Conservation (phyloP, 2,888 invertebrate genomes). For the Drosophila limbata region DNA sequence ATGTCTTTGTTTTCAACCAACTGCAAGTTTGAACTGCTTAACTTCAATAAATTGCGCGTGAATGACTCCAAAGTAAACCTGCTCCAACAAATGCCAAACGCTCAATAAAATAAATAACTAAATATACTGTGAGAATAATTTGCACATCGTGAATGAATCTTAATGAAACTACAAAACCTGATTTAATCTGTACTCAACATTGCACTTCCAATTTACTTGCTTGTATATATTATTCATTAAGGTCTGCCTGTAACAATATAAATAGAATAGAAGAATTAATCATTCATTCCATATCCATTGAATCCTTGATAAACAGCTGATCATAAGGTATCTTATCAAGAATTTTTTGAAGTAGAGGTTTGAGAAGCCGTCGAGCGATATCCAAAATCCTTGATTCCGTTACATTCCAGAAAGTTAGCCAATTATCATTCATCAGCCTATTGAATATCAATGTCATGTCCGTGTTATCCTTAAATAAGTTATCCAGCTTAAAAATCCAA, state of each 20-base stretch:
- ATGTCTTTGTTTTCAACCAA: too few species aligned
- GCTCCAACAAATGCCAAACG: constrained; percentile 4
- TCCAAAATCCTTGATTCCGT: constrained; percentile 35
- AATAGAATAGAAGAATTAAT: not conserved
- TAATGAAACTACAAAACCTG: constrained; percentile 24
- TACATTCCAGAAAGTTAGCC: constrained; percentile 57
- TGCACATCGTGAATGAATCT: not conserved
- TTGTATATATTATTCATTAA: not conserved
- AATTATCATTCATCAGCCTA: constrained; percentile 44
- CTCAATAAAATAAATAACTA: constrained; percentile 23
- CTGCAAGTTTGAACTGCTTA: not conserved
- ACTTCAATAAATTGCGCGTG: not conserved
- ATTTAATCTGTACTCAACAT: not conserved
- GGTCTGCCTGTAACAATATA: not conserved
- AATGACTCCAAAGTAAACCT: constrained; percentile 18
- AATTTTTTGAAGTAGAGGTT: constrained; percentile 22
- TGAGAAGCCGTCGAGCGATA: constrained; percentile 30
- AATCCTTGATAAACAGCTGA: constrained; percentile 41
- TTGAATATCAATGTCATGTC: constrained; percentile 47
- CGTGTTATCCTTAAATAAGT: constrained; percentile 43
- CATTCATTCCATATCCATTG: not conserved
- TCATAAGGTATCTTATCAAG: constrained; percentile 51
- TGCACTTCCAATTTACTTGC: not conserved
- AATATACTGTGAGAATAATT: not conserved
- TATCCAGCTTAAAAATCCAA: constrained; percentile 48